Percentiles rank a stretch among this genome's conserved stretches.
Evolutionary conservation across 2,113 vertebrate genomes (phyloP).

Genomic region (Pomatorhinus ruficollis): DNA sequence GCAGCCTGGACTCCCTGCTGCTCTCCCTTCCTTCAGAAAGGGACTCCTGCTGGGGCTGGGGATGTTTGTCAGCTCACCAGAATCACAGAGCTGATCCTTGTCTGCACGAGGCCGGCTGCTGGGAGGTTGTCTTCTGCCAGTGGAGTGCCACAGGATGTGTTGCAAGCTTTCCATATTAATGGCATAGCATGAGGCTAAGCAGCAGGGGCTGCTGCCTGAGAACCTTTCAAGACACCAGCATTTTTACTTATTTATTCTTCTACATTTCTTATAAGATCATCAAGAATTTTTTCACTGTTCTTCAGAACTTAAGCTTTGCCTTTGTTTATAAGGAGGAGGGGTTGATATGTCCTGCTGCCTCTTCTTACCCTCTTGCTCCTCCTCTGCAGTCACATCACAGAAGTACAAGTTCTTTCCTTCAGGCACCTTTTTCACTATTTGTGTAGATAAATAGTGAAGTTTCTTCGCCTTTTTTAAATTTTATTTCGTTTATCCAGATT

Average conservation of each 20-base stretch:
- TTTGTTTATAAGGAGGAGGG: neutral
- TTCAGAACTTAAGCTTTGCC: neutral
- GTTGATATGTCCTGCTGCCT: neutral
- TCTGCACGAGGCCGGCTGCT: neutral
- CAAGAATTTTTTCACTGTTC: neutral
- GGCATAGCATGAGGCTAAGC: neutral
- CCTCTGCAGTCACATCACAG: neutral
- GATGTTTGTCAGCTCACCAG: neutral
- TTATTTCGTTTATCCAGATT: neutral
- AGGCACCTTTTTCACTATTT: neutral
- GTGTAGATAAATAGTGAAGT: neutral
- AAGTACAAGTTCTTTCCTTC: neutral
- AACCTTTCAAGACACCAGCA: neutral
- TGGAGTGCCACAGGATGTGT: neutral
- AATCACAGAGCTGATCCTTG: neutral
- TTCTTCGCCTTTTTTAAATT: neutral
- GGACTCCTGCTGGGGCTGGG: neutral
- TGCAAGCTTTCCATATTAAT: constrained; percentile 4
- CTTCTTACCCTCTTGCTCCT: neutral
- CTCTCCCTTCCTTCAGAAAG: neutral
- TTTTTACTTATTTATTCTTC: neutral
- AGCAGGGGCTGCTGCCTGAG: constrained; percentile 2
- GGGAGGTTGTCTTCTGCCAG: neutral
- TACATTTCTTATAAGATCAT: neutral
- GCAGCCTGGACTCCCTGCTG: neutral